These are phyloP conservation scores for Protobothrops flavoviridis DNA, from an alignment of 2,113 vertebrate genomes.

Conservation along the genomic window DNA sequence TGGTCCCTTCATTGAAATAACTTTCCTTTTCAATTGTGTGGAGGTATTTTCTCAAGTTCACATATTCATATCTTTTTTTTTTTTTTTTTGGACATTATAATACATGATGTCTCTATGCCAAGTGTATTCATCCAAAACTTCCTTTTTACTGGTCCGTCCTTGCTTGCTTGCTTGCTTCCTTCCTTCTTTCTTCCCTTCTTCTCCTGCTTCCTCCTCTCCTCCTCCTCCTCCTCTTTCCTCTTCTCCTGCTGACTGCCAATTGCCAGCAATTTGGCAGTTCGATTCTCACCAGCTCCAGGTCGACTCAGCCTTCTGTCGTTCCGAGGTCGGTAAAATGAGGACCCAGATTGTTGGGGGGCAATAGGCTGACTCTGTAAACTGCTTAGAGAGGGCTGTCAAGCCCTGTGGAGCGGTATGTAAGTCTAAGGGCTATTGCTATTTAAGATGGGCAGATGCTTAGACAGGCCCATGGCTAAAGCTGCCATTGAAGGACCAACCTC, in stretches of 20 bases:
- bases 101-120: neutral
- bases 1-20: slow-evolving; percentile 38
- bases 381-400: no score
- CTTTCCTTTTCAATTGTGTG: neutral
- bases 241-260: neutral
- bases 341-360: no score
- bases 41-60: slow-evolving; percentile 25
- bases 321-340: no score
- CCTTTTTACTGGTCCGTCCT: neutral
- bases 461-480: slow-evolving; percentile 23
- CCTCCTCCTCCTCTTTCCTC: no score
- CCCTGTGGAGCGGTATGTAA: no score
- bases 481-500: neutral
- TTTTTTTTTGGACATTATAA: neutral
- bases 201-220: no score
- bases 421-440: no score
- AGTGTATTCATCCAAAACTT: slow-evolving; percentile 8
- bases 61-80: slow-evolving; percentile 9
- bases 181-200: accelerated
- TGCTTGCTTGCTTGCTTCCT: neutral
- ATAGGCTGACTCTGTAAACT: no score
- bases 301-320: no score
- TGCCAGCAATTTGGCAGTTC: no score
- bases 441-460: neutral
- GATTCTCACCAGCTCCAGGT: no score